Base-by-base conservation (phyloP, 2,797 vertebrate species). In the Thalassophryne amazonica region DNA sequence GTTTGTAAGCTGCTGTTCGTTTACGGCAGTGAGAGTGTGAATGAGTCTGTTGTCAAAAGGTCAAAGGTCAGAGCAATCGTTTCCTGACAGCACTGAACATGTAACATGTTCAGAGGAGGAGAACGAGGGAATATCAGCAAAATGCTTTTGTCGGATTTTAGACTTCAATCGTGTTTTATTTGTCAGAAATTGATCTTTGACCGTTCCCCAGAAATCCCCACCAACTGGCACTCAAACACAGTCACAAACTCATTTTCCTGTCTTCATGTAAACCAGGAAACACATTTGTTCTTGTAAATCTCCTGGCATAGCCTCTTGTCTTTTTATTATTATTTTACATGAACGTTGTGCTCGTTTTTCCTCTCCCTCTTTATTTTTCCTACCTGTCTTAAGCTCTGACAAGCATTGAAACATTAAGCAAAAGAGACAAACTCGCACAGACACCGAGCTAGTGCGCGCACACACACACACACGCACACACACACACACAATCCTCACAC, bases 221-320 rank as follows among this genome's bases (percentile, higher is more conserved):
- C 10, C 11, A 5, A 24, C 35, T 51, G 7, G 17, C 15, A 27
- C 27, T 50, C 30, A 31, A 12, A 19, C 18, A 5, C 46, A 30
- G 30, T 22, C 8, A 13, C 27, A 5, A 7, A n/a, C n/a, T 52
- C 5, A 42, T 55, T 46, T 28, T 6, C 12, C n/a, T 0, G 15
- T 17, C 5, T 73, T 54, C 62, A 46, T 41, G 36, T 71, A 66
- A 80, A 74, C 60, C 69, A 45, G 22, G 27, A 58, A 58, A 50
- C 41, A 52, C 31, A 65, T 64, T 45, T 69, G 29, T 34, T 38
- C 39, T 39, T 36, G 37, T 63, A 48, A 73, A 52, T 42, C 55
- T 60, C 17, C 28, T 4, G 25, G 3, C 22, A 1, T 1, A 11
- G 34, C 46, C 38, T 49, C 8, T n/a, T n/a, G n/a, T n/a, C n/a